Percentiles rank a stretch among this genome's conserved stretches.
phyloP scores from a whole-genome alignment of 2,888 invertebrate genomes.

The Adelphocoris suturalis region DNA sequence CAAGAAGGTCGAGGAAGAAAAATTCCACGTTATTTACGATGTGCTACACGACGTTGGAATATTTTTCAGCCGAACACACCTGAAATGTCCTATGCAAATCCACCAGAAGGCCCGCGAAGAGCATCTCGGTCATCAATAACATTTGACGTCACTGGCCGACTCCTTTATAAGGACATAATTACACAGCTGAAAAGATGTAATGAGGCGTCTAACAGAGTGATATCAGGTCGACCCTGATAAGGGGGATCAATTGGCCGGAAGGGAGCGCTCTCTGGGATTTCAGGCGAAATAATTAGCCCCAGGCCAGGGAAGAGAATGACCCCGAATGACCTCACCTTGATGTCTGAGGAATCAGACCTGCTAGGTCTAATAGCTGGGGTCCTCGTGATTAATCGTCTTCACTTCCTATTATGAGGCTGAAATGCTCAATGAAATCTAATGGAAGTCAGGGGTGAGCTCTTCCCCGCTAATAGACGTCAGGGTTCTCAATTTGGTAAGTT shows the following conservation, averaged over 20 bases:
- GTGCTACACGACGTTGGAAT: background rate
- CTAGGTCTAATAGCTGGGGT: slow-evolving; percentile 42
- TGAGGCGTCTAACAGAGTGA: slow-evolving; percentile 44
- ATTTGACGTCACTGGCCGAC: background rate
- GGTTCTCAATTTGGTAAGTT: slow-evolving; percentile 30
- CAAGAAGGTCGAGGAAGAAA: background rate
- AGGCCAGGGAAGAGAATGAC: slow-evolving; percentile 14
- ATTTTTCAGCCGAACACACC: background rate
- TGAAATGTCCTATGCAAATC: slow-evolving; percentile 23
- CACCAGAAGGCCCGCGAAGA: background rate
- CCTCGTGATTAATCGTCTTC: slow-evolving; percentile 54
- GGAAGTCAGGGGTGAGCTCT: background rate
- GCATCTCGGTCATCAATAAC: background rate
- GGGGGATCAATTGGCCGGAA: slow-evolving; percentile 43
- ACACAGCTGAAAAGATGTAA: slow-evolving; percentile 50
- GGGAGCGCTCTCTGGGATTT: slow-evolving; percentile 37
- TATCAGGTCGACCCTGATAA: slow-evolving; percentile 7
- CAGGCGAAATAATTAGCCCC: slow-evolving; percentile 58
- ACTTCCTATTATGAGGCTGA: slow-evolving; percentile 51
- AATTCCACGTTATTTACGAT: background rate
- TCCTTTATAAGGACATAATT: slow-evolving; percentile 35
- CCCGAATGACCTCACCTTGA: slow-evolving; percentile 59
- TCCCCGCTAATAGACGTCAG: slow-evolving; percentile 39
- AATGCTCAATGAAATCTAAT: slow-evolving; percentile 50
- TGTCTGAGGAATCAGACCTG: slow-evolving; percentile 63